Base-by-base conservation (phyloP, 2,888 invertebrate species). In the Argynnis bischoffii region DNA sequence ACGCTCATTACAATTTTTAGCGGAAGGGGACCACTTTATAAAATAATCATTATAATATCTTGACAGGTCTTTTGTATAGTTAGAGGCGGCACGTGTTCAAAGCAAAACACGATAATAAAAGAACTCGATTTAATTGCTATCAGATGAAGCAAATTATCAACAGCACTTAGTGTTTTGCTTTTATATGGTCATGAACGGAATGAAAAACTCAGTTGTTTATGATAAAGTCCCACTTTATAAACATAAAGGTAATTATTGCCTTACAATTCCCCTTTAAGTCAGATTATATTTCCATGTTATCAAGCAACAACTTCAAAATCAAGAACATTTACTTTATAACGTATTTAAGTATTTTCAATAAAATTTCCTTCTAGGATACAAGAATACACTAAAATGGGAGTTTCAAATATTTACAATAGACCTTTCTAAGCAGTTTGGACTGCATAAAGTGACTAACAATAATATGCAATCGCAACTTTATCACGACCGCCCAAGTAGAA, bases 51-150 rank as follows among this genome's bases (percentile, higher is more conserved):
- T 79, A 80, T 74, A 64, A 80, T 74, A 64, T 71, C 61, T 66
- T 70, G 75, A 74, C 73, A 72, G 72, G 74, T 72, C 69, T 74
- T 73, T 73, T 73, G 70, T 72, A 64, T 67, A 71, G 67, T 69
- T 69, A 66, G 64, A 57, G 55, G 75, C 77, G 75, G 79, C 88
- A 86, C 87, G 88, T 87, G 88, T 82, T 81, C 79, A 80, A 78
- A 82, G 77, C 80, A 78, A 82, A 85, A 81, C 80, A 76, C 79
- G 75, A 76, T 72, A 74, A 69, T 78, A 79, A 81, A 81, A 78
- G 65, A 70, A 70, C 48, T 54, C 72, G 68, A 67, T 71, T 78
- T 81, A 81, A 83, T 82, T 81, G 76, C 74, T 69, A 77, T 76
- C 78, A 64, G 47, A 67, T 51, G 64, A 60, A 50, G 55, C 59